Evolutionary conservation across 2,113 vertebrate genomes (phyloP).

Genomic region (Stigmatopora argus): DNA sequence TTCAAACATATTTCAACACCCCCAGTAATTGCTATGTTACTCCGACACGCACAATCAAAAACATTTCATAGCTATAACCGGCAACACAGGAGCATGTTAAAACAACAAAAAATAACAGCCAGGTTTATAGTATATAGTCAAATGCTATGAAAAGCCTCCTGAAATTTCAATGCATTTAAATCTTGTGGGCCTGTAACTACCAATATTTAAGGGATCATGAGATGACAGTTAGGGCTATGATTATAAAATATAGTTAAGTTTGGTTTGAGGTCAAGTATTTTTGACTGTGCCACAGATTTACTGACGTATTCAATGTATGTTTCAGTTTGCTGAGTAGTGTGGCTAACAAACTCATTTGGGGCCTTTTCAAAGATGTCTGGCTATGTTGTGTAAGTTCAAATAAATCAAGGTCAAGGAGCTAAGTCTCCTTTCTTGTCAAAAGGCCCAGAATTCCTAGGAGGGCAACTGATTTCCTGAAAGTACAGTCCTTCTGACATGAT

Average conservation of each 20-base stretch:
- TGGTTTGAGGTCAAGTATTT: slow-evolving; percentile 19
- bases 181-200: slow-evolving; percentile 37
- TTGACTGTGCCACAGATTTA: slow-evolving; percentile 16
- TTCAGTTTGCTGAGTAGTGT: slow-evolving; percentile 27
- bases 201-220: slow-evolving; percentile 41
- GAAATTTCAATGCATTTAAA: slow-evolving; percentile 14
- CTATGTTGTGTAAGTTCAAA: slow-evolving; percentile 18
- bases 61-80: slow-evolving; percentile 55
- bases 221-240: slow-evolving; percentile 20
- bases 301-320: slow-evolving; percentile 20
- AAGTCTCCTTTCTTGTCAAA: slow-evolving; percentile 5
- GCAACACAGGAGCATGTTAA: slow-evolving; percentile 45
- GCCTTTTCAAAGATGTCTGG: slow-evolving; percentile 3
- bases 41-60: slow-evolving; percentile 62
- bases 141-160: slow-evolving; percentile 45
- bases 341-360: slow-evolving; percentile 6
- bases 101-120: slow-evolving; percentile 43
- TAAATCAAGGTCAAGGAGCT: slow-evolving; percentile 15
- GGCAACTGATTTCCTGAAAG: slow-evolving; percentile 7
- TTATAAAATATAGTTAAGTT: slow-evolving; percentile 36
- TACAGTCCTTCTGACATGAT: not conserved
- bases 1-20: slow-evolving; percentile 61
- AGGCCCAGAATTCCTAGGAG: slow-evolving; percentile 10
- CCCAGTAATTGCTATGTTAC: slow-evolving; percentile 61
- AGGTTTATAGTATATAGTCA: slow-evolving; percentile 49